Percentiles rank a stretch among this genome's conserved stretches.
These are phyloP conservation scores for Oxygymnocypris stewartii DNA, from an alignment of 2,113 vertebrate genomes.

Conservation along the genomic window DNA sequence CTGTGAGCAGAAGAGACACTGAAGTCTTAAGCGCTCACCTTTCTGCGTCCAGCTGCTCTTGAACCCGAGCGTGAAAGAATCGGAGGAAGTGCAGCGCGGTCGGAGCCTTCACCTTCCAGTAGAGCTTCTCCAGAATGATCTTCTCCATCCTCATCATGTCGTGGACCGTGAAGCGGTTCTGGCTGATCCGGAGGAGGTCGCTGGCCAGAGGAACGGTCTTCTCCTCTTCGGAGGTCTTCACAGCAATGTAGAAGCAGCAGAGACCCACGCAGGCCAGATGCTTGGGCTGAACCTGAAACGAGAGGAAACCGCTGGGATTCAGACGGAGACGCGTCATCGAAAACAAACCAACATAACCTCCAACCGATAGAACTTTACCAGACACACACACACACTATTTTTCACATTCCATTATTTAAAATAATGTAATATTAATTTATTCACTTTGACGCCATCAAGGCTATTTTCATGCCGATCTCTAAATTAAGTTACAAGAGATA, in stretches of 20 bases:
- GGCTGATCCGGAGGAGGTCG: constrained; percentile 93
- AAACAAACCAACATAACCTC: too few relatives aligned
- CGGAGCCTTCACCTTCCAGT: constrained; percentile 87
- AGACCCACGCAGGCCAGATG: constrained; percentile 93
- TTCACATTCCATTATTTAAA: too few relatives aligned
- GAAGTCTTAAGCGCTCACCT: constrained; percentile 70
- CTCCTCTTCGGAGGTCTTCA: constrained; percentile 89
- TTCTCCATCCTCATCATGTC: constrained; percentile 99
- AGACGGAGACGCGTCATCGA: too few relatives aligned
- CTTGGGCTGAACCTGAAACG: constrained; percentile 90
- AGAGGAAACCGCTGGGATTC: background rate
- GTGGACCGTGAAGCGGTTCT: constrained; percentile 91
- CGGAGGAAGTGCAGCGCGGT: constrained; percentile 90
- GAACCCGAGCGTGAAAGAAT: constrained; percentile 81
- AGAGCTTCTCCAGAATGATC: constrained; percentile 92
- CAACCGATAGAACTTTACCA: too few relatives aligned
- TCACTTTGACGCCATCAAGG: too few relatives aligned
- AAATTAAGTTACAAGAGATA: too few relatives aligned
- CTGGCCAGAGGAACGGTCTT: constrained; percentile 87
- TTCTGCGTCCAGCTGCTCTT: constrained; percentile 80
- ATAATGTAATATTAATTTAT: too few relatives aligned
- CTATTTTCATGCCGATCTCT: too few relatives aligned
- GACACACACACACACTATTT: too few relatives aligned
- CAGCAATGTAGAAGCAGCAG: constrained; percentile 93
- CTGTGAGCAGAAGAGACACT: too few relatives aligned